These are phyloP conservation scores for Celastrina argiolus DNA, from an alignment of 2,888 invertebrate species.

Conservation along the genomic window DNA sequence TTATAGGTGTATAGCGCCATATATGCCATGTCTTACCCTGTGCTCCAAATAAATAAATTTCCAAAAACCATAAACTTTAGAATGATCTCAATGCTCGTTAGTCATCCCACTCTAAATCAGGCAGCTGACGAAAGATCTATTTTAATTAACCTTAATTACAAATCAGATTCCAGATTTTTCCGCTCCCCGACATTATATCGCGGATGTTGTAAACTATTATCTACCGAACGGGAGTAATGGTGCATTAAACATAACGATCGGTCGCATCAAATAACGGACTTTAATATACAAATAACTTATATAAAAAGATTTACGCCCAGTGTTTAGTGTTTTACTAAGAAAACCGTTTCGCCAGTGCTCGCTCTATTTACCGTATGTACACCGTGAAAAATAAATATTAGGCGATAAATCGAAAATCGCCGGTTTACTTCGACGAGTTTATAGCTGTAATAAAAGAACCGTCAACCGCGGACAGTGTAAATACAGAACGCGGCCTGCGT, in stretches of 20 bases:
- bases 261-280: conserved; percentile 30
- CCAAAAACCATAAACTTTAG: too few species aligned
- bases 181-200: conserved; percentile 37
- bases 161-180: conserved; percentile 26
- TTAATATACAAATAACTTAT: conserved; percentile 40
- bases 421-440: conserved; percentile 62
- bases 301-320: conserved; percentile 28
- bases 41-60: too few species aligned
- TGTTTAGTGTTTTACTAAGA: conserved; percentile 11
- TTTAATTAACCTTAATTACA: conserved; percentile 36
- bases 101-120: neutral
- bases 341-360: conserved; percentile 42
- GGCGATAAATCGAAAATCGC: conserved; percentile 69
- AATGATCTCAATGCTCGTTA: neutral
- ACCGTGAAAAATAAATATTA: conserved; percentile 74
- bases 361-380: conserved; percentile 58
- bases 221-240: conserved; percentile 48
- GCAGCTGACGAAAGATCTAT: neutral
- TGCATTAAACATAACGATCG: conserved; percentile 45
- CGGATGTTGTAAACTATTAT: conserved; percentile 64
- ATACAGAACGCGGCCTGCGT: conserved; percentile 62
- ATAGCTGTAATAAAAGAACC: conserved; percentile 74
- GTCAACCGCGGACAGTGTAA: conserved; percentile 67
- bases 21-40: too few species aligned
- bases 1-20: too few species aligned